phyloP scores from a whole-genome alignment of 2,888 invertebrate species.

The Eretmocerus hayati region DNA sequence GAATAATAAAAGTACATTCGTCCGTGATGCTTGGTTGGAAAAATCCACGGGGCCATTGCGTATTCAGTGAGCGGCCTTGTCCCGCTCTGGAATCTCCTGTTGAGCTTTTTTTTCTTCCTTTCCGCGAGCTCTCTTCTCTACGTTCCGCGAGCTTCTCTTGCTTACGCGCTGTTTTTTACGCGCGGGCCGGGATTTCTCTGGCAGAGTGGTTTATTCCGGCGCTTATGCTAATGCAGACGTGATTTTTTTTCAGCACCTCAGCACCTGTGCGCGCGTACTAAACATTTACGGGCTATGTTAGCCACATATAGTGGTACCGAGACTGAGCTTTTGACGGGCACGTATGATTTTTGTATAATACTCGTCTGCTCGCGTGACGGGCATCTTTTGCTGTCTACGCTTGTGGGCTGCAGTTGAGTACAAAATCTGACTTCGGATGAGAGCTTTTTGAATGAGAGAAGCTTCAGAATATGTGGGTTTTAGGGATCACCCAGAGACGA shows the following conservation, averaged over 20 bases:
- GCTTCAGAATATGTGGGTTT: too few relatives aligned
- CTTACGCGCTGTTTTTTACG: slow-evolving; percentile 8
- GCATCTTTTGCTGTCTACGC: too few relatives aligned
- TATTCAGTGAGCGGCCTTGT: slow-evolving; percentile 42
- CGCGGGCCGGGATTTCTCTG: slow-evolving; percentile 37
- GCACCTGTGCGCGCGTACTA: slow-evolving; percentile 34
- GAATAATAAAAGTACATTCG: slow-evolving; percentile 35
- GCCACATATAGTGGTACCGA: too few relatives aligned
- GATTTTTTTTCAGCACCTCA: slow-evolving; percentile 42
- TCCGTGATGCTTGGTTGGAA: slow-evolving; percentile 7
- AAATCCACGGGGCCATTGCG: slow-evolving; percentile 35
- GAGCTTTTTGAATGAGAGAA: too few relatives aligned
- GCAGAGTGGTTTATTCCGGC: slow-evolving; percentile 44
- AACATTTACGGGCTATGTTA: slow-evolving; percentile 33
- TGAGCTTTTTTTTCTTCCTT: neutral
- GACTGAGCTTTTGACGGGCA: too few relatives aligned
- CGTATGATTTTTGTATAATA: too few relatives aligned
- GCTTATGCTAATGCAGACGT: slow-evolving; percentile 47
- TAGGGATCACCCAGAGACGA: too few relatives aligned
- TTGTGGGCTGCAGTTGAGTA: too few relatives aligned
- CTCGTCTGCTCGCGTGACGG: too few relatives aligned
- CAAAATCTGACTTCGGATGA: too few relatives aligned
- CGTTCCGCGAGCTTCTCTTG: neutral
- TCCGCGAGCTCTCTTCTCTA: neutral
- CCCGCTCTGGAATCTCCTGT: slow-evolving; percentile 39